These are phyloP conservation scores for Heteromyza rotundicornis DNA, from an alignment of 2,888 invertebrate species.

Conservation along the genomic window DNA sequence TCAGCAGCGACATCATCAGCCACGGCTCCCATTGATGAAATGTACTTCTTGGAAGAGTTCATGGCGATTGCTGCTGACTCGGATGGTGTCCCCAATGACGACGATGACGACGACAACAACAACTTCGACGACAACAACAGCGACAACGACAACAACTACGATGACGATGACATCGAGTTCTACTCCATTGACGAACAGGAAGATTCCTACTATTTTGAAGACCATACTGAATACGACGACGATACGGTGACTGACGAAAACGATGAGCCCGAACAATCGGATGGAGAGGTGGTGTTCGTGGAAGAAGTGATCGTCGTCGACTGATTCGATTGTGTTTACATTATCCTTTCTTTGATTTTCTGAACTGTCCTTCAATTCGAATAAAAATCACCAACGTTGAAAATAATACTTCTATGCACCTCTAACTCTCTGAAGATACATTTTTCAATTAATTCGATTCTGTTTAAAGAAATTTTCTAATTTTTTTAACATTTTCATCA, in stretches of 20 bases:
- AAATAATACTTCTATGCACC: too few species aligned
- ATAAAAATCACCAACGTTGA: too few species aligned
- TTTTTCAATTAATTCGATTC: too few species aligned
- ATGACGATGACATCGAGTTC: not conserved
- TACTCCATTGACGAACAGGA: constrained; percentile 5
- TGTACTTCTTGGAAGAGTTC: too few species aligned
- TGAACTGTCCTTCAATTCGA: too few species aligned
- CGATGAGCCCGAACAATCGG: not conserved
- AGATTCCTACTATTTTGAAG: too few species aligned
- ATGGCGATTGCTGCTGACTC: too few species aligned
- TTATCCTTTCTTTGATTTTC: not conserved
- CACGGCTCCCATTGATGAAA: constrained; percentile 11
- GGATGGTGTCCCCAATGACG: too few species aligned
- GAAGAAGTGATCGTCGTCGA: constrained; percentile 12
- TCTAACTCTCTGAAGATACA: too few species aligned
- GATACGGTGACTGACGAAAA: not conserved
- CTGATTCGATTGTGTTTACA: constrained; percentile 12
- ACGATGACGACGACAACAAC: too few species aligned
- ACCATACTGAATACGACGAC: not conserved
- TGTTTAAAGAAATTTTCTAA: too few species aligned
- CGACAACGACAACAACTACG: not conserved
- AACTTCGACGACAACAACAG: not conserved
- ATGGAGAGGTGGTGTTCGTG: constrained; percentile 4
- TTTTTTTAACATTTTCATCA: too few species aligned
- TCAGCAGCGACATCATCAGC: not conserved